These are phyloP conservation scores for Aphidius gifuensis DNA, from an alignment of 1,140 invertebrate species.

Conservation along the genomic window DNA sequence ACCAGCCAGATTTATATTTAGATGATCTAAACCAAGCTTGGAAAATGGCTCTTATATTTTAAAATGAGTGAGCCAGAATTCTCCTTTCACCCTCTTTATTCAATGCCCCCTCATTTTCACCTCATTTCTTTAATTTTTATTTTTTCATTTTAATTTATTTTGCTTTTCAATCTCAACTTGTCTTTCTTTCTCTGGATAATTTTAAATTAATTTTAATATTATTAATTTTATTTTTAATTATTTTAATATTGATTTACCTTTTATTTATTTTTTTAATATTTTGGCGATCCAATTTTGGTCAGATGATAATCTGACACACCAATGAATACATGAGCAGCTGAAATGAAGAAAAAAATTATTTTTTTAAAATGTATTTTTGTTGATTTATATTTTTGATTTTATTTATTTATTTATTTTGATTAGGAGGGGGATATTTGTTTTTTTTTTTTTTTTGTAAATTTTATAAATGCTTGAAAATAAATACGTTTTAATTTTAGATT, in stretches of 20 bases:
- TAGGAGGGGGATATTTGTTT: too few relatives aligned
- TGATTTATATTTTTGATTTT: too few relatives aligned
- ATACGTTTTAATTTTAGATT: too few relatives aligned
- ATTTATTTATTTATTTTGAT: too few relatives aligned
- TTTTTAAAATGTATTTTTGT: not conserved
- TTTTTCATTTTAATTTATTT: not conserved
- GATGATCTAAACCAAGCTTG: constrained; percentile 53
- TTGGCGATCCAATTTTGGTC: constrained; percentile 13
- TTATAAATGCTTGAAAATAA: too few relatives aligned
- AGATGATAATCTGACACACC: constrained; percentile 12
- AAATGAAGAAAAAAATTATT: constrained; percentile 5
- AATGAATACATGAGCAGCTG: constrained; percentile 14
- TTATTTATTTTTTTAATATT: constrained; percentile 10
- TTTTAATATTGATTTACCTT: not conserved
- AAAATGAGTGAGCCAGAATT: constrained; percentile 19
- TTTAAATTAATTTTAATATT: constrained; percentile 25
- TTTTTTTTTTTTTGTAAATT: too few relatives aligned
- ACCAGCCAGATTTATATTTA: constrained; percentile 44
- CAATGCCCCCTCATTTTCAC: not conserved
- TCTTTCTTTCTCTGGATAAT: too few relatives aligned
- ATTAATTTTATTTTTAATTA: not conserved
- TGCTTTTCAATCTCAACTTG: not conserved
- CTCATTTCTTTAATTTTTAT: constrained; percentile 1
- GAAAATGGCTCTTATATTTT: constrained; percentile 47
- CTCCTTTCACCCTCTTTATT: constrained; percentile 20